phyloP scores from a whole-genome alignment of 2,113 vertebrate genomes.

The Bostrychus sinensis region DNA sequence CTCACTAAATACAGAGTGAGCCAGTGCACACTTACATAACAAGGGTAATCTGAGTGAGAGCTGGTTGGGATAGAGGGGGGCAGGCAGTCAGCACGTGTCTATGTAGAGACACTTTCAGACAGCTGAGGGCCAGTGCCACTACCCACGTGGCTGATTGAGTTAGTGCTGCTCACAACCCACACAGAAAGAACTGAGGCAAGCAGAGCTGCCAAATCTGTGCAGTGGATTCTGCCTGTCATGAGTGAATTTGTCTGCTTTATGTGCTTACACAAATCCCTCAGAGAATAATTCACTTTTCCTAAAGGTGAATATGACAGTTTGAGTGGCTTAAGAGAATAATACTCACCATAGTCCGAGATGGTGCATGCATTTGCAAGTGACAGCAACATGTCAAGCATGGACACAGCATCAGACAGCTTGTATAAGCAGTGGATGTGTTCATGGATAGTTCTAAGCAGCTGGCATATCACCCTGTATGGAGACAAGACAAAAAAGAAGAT shows the following conservation, averaged over 20 bases:
- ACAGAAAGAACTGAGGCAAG: conserved; percentile 44
- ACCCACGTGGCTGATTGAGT: conserved; percentile 49
- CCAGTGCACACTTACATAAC: conserved; percentile 64
- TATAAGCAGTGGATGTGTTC: conserved; percentile 93
- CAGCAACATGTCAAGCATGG: conserved; percentile 96
- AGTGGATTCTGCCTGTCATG: conserved; percentile 19
- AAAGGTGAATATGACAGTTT: conserved; percentile 27
- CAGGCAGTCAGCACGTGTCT: conserved; percentile 63
- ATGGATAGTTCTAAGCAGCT: conserved; percentile 87
- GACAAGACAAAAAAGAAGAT: conserved; percentile 19
- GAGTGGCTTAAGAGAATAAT: not conserved
- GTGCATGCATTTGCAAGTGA: conserved; percentile 93
- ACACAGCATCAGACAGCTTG: conserved; percentile 93
- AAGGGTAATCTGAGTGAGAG: conserved; percentile 65
- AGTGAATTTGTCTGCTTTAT: conserved; percentile 21
- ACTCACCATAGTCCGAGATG: conserved; percentile 91
- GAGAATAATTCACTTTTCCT: conserved; percentile 25
- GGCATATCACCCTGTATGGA: conserved; percentile 88
- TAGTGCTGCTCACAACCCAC: conserved; percentile 33
- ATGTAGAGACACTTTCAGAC: conserved; percentile 71
- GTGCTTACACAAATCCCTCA: conserved; percentile 25
- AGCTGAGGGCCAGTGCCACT: conserved; percentile 61
- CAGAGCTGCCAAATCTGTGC: conserved; percentile 24
- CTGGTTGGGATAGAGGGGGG: conserved; percentile 51
- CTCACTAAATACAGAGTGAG: conserved; percentile 50